Base-by-base conservation (phyloP, 2,888 invertebrate species). In the Stenodema calcarata region DNA sequence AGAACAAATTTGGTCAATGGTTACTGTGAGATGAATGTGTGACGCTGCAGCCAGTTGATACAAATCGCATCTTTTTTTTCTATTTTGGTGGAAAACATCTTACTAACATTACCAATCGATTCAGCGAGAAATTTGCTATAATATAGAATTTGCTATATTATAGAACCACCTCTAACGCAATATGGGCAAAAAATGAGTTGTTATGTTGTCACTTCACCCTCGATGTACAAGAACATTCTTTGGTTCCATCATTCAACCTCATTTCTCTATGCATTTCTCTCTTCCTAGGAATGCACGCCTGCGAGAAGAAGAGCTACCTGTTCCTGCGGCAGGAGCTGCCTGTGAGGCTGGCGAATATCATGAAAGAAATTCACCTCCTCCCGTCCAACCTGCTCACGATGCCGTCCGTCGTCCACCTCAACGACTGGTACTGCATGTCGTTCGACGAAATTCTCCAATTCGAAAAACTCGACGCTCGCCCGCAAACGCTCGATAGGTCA, bases 261-360 rank as follows among this genome's bases (percentile, higher is more conserved):
- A 47, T 12, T 47, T 47, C 12, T 47, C 3, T 2, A n/a, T 47
- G n/a, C 2, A 54, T 12, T 69, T 28, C 11, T 78, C 18, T 78
- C 16, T 14, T 94, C 47, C 93, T n/a, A 97, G 97, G 97, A 90
- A 92, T 96, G 90, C 96, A 95, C 92, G 97, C 97, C 23, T 96
- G 96, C 90, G 97, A 98, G 91, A 94, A 95, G 89, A 96, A 96
- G 91, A 99, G 99, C 0, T 99, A 95, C 91, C 93, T 97, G 89
- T 99, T 99, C 91, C 93, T 99, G 6, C 94, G 98, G 87, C 98
- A 99, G 92, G 99, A 99, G 92, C 92, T 99, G 87, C 99, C 99
- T 11, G 98, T 99, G n/a, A 94, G 99, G 87, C 92, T 99, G 90
- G 98, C 99, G 82, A 99, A 99, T 91, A 99, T 99, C 90, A 99